Evolutionary conservation across 2,888 invertebrate genomes (phyloP), one percentile per base, ranked within the genome.

Genomic region (Ectropis crepuscularia): DNA sequence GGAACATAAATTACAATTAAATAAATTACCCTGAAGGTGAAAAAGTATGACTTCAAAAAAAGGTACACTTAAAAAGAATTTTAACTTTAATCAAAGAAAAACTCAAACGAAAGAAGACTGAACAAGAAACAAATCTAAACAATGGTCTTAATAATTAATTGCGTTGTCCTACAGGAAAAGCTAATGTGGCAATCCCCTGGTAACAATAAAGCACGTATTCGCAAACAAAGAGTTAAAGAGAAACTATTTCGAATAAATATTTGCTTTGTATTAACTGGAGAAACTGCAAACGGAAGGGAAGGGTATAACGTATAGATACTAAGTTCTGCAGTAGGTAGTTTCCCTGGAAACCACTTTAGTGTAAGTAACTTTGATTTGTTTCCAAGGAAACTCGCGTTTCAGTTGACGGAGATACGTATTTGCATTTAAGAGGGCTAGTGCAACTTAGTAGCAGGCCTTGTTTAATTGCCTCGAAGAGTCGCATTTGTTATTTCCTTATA

Each of bases 291-390:
- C 53, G 16, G 16, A 28, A 28, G 16, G 45, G 43, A 53, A 53
- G 61, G 67, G 59, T 69, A 65, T 61, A 60, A 65, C 45, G 61
- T 59, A 67, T 73, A 64, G 69, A 74, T n/a, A n/a, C 67, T 65
- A 76, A 76, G 72, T 71, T 73, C 6, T 53, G 53, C 68, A 62
- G 61, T 65, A 58, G 64, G 59, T 65, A 58, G 64, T 68, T 70
- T 57, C 53, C 62, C 63, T 64, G 63, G 65, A 69, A 68, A 72
- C 63, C 69, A 72, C 72, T 73, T 71, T 51, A 69, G 63, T 71
- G 72, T 67, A 61, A 70, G 61, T 65, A 63, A 62, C 48, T 68
- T 68, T 59, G 65, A 69, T 65, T 69, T 66, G 58, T 67, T 62
- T 63, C 53, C 59, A 64, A 61, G 49, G 61, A 63, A 70, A 47